Conservation (phyloP, 2,113 vertebrate species). For the Sprattus sprattus region DNA sequence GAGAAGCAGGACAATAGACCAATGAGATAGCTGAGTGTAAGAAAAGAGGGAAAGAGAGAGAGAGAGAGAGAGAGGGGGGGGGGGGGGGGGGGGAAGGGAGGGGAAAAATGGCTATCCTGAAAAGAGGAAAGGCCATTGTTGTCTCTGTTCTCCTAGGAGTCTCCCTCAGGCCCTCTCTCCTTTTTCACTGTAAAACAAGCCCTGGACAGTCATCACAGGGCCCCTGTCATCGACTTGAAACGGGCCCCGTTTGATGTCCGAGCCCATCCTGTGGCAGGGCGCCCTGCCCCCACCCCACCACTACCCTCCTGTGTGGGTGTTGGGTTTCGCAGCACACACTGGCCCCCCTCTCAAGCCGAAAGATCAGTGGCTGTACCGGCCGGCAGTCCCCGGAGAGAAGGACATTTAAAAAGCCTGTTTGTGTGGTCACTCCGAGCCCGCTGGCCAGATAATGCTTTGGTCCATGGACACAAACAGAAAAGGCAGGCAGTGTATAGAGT, state of each 20-base stretch:
- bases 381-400: conserved; percentile 23
- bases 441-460: conserved; percentile 35
- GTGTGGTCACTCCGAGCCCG: conserved; percentile 45
- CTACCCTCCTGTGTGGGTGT: conserved; percentile 51
- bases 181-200: too few species aligned
- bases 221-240: conserved; percentile 72
- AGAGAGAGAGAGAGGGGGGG: not conserved
- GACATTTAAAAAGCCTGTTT: conserved; percentile 42
- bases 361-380: conserved; percentile 44
- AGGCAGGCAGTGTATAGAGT: not conserved
- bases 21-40: conserved; percentile 45
- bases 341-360: conserved; percentile 44
- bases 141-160: conserved; percentile 40
- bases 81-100: not conserved
- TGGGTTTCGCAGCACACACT: conserved; percentile 61
- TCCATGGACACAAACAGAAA: not conserved
- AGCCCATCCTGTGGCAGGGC: conserved; percentile 51
- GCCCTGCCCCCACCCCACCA: not conserved
- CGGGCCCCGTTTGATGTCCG: conserved; percentile 65
- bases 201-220: conserved; percentile 53
- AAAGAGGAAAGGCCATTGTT: conserved; percentile 62
- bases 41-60: not conserved
- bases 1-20: conserved; percentile 42
- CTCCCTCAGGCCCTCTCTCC: too few species aligned
- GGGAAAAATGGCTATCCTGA: conserved; percentile 34